Base-by-base conservation (phyloP, 2,888 invertebrate genomes). In the Apodemia zela region DNA sequence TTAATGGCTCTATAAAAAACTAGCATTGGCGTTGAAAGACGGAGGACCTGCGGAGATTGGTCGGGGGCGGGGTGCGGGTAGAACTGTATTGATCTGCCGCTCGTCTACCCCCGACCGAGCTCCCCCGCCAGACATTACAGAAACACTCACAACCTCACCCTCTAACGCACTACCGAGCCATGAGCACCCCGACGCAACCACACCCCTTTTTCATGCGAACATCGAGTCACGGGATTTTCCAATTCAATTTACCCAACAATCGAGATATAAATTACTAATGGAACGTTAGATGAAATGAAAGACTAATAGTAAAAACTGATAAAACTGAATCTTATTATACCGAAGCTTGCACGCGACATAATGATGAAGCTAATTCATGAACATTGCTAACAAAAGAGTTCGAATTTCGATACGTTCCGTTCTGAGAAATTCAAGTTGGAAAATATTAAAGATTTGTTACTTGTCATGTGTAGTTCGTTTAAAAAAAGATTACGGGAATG, bases 221-320 rank as follows among this genome's bases (percentile, higher is more conserved):
- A 78, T 76, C 84, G 81, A 89, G 82, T 90, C 91, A 91, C 80
- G 87, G 90, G 89, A 85, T 88, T 89, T 91, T 90, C 90, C 91
- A 84, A 88, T 87, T 85, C 83, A 84, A 88, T 88, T 87, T 87
- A 76, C 80, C 77, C 73, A 73, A 75, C 80, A 75, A 82, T 81
- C 75, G 73, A 78, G 73, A 79, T 78, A 76, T 71, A 69, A 65
- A 69, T 68, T 68, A 65, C 66, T 68, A 59, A 63, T 59, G 59
- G 59, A 61, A 67, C 60, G 49, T 65, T 60, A 62, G 58, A 65
- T 59, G 62, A 63, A 62, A 63, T 62, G 61, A 7, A 51, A 49
- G 54, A 54, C 13, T 54, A 29, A 29, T 21, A 54, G 11, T 54
- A 54, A 45, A 45, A 45, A 45, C 45, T 45, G 7, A 45, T 45